Conservation (phyloP, 2,888 invertebrate species). For the Malthinus seriepunctatus region DNA sequence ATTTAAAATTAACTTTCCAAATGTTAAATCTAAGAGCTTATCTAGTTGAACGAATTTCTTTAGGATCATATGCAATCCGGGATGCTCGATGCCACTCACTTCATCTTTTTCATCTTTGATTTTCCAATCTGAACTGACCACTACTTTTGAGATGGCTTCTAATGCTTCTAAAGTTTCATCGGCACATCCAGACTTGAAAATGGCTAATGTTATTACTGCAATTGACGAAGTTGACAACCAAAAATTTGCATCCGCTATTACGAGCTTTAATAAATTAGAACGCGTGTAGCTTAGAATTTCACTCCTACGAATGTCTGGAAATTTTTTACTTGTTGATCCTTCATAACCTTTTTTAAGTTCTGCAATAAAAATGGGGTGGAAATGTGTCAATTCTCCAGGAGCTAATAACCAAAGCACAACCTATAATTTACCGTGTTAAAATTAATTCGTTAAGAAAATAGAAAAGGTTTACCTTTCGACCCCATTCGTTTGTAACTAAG, state of each 20-base stretch:
- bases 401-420: conserved; percentile 83
- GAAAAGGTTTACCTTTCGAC: conserved; percentile 68
- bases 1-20: conserved; percentile 62
- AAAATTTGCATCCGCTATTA: conserved; percentile 60
- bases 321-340: conserved; percentile 75
- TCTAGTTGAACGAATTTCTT: conserved; percentile 75
- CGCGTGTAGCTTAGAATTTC: conserved; percentile 62
- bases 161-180: conserved; percentile 52
- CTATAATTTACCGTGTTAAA: conserved; percentile 45
- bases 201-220: conserved; percentile 70
- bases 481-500: conserved; percentile 77
- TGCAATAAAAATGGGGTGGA: conserved; percentile 79
- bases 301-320: conserved; percentile 64
- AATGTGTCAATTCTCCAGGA: conserved; percentile 77
- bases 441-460: background rate
- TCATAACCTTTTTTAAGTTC: conserved; percentile 75
- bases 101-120: conserved; percentile 56
- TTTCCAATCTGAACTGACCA: conserved; percentile 60
- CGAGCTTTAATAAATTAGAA: conserved; percentile 40
- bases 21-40: conserved; percentile 43
- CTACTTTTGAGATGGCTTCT: conserved; percentile 53
- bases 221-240: conserved; percentile 73
- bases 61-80: conserved; percentile 74
- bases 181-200: conserved; percentile 64
- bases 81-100: conserved; percentile 68